phyloP scores from a whole-genome alignment of 1,140 invertebrate species.

The Tribolium madens region DNA sequence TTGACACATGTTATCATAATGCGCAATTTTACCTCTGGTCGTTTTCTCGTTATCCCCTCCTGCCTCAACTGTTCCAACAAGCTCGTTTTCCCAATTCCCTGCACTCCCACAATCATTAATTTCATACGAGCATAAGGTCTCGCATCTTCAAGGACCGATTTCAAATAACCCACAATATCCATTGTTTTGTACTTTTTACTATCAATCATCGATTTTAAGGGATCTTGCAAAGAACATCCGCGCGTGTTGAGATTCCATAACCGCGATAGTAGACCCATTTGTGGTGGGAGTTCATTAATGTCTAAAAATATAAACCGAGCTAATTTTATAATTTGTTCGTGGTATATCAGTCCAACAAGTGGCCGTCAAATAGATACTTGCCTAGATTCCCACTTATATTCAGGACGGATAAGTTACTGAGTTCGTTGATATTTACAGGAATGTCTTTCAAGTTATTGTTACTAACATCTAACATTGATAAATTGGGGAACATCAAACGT shows the following conservation, averaged over 20 bases:
- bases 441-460: conserved; percentile 87
- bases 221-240: conserved; percentile 90
- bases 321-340: conserved; percentile 36
- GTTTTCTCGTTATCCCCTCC: conserved; percentile 84
- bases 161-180: conserved; percentile 96
- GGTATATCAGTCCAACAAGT: neutral
- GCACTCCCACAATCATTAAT: conserved; percentile 96
- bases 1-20: too few relatives aligned
- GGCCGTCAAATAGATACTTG: conserved; percentile 61
- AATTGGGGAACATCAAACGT: conserved; percentile 89
- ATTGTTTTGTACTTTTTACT: conserved; percentile 95
- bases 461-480: conserved; percentile 95
- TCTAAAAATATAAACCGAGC: conserved; percentile 68
- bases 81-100: conserved; percentile 95
- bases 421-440: conserved; percentile 86
- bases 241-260: conserved; percentile 96
- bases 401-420: conserved; percentile 91
- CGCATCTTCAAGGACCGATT: conserved; percentile 90
- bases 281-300: conserved; percentile 88
- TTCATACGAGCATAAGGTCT: conserved; percentile 96
- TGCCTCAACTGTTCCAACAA: conserved; percentile 88
- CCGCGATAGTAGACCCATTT: conserved; percentile 92
- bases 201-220: conserved; percentile 91
- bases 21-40: conserved; percentile 74
- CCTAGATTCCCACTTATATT: conserved; percentile 91